Conservation (phyloP, 2,888 invertebrate genomes). For the Coelopa pilipes region DNA sequence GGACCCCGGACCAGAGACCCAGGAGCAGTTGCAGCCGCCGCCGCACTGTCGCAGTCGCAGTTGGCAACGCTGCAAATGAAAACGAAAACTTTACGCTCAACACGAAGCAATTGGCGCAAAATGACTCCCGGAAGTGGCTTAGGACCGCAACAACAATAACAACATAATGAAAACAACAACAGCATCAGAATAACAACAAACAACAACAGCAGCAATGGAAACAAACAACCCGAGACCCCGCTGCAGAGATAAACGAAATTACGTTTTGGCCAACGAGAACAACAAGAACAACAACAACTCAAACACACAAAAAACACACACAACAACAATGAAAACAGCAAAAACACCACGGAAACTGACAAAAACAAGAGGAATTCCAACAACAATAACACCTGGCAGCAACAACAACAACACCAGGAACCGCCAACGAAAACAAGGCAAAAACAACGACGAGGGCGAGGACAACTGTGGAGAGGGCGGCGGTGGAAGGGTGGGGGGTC, state of each 20-base stretch:
- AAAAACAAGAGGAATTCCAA: too few relatives aligned
- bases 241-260: conserved; percentile 17
- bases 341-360: background rate
- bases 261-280: conserved; percentile 16
- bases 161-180: conserved; percentile 9
- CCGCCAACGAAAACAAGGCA: too few relatives aligned
- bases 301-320: background rate
- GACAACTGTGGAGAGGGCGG: background rate
- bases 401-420: too few relatives aligned
- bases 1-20: background rate
- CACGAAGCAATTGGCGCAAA: conserved; percentile 6
- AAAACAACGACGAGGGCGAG: too few relatives aligned
- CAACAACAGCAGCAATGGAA: conserved; percentile 39
- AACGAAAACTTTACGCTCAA: conserved; percentile 23
- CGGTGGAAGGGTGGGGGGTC: background rate
- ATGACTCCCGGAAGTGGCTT: conserved; percentile 15
- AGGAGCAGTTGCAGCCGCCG: background rate
- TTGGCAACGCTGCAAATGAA: conserved; percentile 27
- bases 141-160: conserved; percentile 10
- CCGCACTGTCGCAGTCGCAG: background rate
- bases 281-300: background rate
- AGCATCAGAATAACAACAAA: background rate
- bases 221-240: conserved; percentile 12
- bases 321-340: background rate
- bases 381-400: too few relatives aligned